These are phyloP conservation scores for Nebria ingens DNA, from an alignment of 1,140 invertebrate genomes.

Conservation along the genomic window DNA sequence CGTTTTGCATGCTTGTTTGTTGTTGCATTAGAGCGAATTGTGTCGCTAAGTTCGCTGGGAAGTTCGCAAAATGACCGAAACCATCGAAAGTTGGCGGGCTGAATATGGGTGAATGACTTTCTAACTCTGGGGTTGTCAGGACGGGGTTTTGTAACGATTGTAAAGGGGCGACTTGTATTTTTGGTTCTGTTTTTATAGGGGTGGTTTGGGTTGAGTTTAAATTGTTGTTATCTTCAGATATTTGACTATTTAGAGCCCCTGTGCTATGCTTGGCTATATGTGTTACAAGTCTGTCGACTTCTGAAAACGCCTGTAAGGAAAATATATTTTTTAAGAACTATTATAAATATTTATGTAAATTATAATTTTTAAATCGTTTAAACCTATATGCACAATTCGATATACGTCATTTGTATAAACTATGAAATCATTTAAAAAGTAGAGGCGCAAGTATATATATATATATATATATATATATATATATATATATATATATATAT, in stretches of 20 bases:
- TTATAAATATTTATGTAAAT: too few relatives aligned
- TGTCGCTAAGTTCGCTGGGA: constrained; percentile 28
- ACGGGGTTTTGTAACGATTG: constrained; percentile 26
- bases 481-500: too few relatives aligned
- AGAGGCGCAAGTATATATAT: too few relatives aligned
- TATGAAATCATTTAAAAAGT: too few relatives aligned
- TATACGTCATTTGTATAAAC: too few relatives aligned
- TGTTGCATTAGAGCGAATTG: constrained; percentile 33
- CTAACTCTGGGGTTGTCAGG: constrained; percentile 17
- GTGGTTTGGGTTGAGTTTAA: constrained; percentile 20
- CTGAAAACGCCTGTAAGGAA: constrained; percentile 59
- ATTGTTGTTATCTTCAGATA: constrained; percentile 38
- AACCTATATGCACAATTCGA: too few relatives aligned
- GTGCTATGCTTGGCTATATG: constrained; percentile 62
- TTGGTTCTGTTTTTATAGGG: constrained; percentile 20
- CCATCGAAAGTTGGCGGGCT: constrained; percentile 30
- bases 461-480: too few relatives aligned
- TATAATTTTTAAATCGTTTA: too few relatives aligned
- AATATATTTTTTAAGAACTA: too few relatives aligned
- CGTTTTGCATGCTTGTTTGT: constrained; percentile 24
- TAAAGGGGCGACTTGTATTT: constrained; percentile 30
- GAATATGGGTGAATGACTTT: constrained; percentile 18
- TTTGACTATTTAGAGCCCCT: constrained; percentile 41
- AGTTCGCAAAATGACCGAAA: constrained; percentile 31
- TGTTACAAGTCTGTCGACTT: constrained; percentile 52